These are phyloP conservation scores for Drosophila meridionalis DNA, from an alignment of 2,888 invertebrate genomes.

Conservation along the genomic window DNA sequence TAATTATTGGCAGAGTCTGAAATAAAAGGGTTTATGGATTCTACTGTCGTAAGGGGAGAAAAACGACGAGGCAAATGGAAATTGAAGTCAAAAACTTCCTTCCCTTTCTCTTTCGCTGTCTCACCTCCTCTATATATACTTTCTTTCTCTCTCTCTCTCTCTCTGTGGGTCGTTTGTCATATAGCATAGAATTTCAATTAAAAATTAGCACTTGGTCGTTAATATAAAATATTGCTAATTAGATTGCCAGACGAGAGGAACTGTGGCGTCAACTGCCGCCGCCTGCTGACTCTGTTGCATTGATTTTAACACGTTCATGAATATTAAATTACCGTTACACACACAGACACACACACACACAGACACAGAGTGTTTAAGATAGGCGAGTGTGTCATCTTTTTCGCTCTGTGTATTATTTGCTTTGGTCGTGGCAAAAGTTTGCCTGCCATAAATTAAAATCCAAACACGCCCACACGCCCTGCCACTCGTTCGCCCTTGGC, in stretches of 20 bases:
- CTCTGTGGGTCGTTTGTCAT: slow-evolving; percentile 4
- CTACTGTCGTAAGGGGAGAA: neutral
- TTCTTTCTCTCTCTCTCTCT: neutral
- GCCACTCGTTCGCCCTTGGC: slow-evolving; percentile 4
- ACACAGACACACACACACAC: slow-evolving; percentile 25
- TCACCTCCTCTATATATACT: neutral
- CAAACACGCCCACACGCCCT: slow-evolving; percentile 56
- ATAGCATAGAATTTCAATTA: slow-evolving; percentile 72
- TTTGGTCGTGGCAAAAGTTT: slow-evolving; percentile 63
- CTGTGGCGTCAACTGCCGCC: slow-evolving; percentile 40
- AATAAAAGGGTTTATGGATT: slow-evolving; percentile 41
- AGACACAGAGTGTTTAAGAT: neutral
- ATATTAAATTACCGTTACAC: slow-evolving; percentile 74
- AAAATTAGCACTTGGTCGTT: slow-evolving; percentile 76
- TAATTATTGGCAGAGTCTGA: slow-evolving; percentile 62
- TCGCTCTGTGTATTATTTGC: slow-evolving; percentile 34
- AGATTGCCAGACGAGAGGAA: slow-evolving; percentile 51
- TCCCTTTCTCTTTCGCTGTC: neutral
- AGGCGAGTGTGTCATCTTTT: slow-evolving; percentile 32
- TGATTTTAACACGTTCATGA: slow-evolving; percentile 79
- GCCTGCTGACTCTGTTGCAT: slow-evolving; percentile 55
- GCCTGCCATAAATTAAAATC: slow-evolving; percentile 79
- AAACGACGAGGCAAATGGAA: neutral
- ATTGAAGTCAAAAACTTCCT: slow-evolving; percentile 1
- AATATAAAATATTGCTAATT: slow-evolving; percentile 79